A percentile compares a stretch with the other conserved stretches of the same genome.
These are phyloP conservation scores for Poecilia wingei DNA, from an alignment of 2,797 vertebrate species.

Conservation along the genomic window DNA sequence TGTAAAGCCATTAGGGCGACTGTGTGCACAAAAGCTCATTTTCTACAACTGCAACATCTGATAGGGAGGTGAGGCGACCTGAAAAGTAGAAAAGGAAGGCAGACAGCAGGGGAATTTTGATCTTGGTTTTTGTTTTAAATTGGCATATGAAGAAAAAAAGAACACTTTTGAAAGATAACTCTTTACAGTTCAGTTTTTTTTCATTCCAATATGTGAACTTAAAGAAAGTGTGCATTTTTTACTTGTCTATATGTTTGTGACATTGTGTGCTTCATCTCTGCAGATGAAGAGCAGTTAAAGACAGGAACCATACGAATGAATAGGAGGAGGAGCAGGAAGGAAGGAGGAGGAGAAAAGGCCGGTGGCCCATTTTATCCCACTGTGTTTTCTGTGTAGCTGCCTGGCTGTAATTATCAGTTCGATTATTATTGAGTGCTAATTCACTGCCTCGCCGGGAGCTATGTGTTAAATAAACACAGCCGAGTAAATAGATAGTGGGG, in stretches of 20 bases:
- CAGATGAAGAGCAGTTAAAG: constrained; percentile 11
- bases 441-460: constrained; percentile 78
- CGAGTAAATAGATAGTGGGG: constrained; percentile 67
- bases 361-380: constrained; percentile 48
- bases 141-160: not conserved
- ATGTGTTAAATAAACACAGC: constrained; percentile 79
- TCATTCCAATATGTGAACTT: not conserved
- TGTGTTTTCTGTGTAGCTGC: constrained; percentile 42
- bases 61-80: constrained; percentile 25
- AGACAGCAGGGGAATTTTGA: not conserved
- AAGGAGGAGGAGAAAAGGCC: constrained; percentile 28
- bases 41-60: constrained; percentile 24
- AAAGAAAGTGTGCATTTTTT: not conserved
- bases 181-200: not conserved
- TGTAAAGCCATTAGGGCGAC: constrained; percentile 77
- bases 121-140: not conserved
- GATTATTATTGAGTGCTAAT: constrained; percentile 82
- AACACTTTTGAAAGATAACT: not conserved
- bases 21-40: constrained; percentile 40
- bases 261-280: no score
- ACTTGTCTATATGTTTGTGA: not conserved
- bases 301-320: not conserved
- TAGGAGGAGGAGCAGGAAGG: constrained; percentile 1
- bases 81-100: constrained; percentile 15
- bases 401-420: constrained; percentile 74